phyloP scores from a whole-genome alignment of 2,113 vertebrate genomes.

The Gambusia holbrooki region DNA sequence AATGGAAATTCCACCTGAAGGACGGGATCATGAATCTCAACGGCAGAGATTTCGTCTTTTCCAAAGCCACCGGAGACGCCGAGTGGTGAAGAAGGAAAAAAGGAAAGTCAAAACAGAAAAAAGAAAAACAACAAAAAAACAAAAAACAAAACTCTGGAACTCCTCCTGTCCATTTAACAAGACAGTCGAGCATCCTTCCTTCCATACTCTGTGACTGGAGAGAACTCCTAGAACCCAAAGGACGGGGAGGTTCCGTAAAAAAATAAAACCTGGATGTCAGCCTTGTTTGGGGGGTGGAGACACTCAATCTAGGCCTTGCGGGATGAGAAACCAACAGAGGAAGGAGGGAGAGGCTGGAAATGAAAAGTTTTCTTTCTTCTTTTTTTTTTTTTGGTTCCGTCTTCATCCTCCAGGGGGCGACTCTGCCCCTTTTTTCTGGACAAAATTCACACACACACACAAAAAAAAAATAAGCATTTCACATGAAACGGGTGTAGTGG shows the following conservation, averaged over 20 bases:
- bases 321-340: slow-evolving; percentile 51
- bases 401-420: too few species aligned
- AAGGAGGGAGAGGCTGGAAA: slow-evolving; percentile 31
- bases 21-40: slow-evolving; percentile 99
- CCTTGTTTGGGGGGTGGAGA: not conserved
- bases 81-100: slow-evolving; percentile 88
- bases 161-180: slow-evolving; percentile 67
- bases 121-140: slow-evolving; percentile 13
- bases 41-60: slow-evolving; percentile 98
- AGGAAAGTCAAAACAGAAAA: slow-evolving; percentile 11
- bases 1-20: slow-evolving; percentile 99
- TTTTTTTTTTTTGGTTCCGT: slow-evolving; percentile 12
- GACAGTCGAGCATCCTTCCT: slow-evolving; percentile 82
- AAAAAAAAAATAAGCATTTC: slow-evolving; percentile 37
- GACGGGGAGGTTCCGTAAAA: slow-evolving; percentile 61
- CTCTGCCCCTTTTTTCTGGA: slow-evolving; percentile 12
- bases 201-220: slow-evolving; percentile 76
- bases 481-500: slow-evolving; percentile 67
- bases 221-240: slow-evolving; percentile 79
- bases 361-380: slow-evolving; percentile 13
- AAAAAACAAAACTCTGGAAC: slow-evolving; percentile 45
- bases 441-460: slow-evolving; percentile 39
- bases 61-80: slow-evolving; percentile 99
- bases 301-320: slow-evolving; percentile 42
- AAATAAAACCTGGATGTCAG: slow-evolving; percentile 23